phyloP scores from a whole-genome alignment of 2,797 vertebrate species.

The Catamblyrhynchus diadema region DNA sequence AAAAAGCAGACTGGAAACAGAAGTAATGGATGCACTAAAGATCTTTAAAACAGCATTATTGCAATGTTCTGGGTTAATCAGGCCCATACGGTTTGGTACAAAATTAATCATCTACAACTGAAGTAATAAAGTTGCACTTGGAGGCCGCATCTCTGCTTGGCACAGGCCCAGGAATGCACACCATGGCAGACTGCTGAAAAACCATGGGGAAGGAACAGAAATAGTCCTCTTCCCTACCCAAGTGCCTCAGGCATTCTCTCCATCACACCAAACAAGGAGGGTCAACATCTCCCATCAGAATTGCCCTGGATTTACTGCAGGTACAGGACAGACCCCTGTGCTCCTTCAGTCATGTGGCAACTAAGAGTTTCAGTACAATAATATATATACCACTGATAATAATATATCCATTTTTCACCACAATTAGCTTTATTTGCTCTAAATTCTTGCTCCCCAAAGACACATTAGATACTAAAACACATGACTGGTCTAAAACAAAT shows the following conservation, averaged over 20 bases:
- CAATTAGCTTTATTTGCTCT: slow-evolving; percentile 44
- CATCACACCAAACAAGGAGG: slow-evolving; percentile 37
- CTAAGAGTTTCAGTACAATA: slow-evolving; percentile 17
- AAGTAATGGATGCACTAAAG: slow-evolving; percentile 12
- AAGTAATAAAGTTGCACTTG: slow-evolving; percentile 35
- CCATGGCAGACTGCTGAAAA: slow-evolving; percentile 32
- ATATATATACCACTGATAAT: not conserved
- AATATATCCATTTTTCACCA: not conserved
- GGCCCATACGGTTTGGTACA: slow-evolving; percentile 7
- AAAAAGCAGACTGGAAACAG: not conserved
- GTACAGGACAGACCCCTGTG: slow-evolving; percentile 11
- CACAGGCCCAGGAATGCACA: slow-evolving; percentile 15
- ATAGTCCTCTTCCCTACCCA: slow-evolving; percentile 12
- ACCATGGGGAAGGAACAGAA: not conserved
- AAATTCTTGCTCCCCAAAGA: slow-evolving; percentile 26
- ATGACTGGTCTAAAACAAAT: slow-evolving; percentile 20
- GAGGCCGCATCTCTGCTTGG: slow-evolving; percentile 32
- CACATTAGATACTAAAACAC: not conserved
- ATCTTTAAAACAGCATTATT: slow-evolving; percentile 37
- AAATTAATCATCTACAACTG: slow-evolving; percentile 52
- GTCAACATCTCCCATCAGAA: not conserved
- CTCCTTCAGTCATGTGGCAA: not conserved
- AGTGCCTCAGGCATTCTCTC: not conserved
- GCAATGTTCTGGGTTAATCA: slow-evolving; percentile 27
- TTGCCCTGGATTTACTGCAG: not conserved